Conservation (phyloP, 2,888 invertebrate species). For the Leucophora obtusa region DNA sequence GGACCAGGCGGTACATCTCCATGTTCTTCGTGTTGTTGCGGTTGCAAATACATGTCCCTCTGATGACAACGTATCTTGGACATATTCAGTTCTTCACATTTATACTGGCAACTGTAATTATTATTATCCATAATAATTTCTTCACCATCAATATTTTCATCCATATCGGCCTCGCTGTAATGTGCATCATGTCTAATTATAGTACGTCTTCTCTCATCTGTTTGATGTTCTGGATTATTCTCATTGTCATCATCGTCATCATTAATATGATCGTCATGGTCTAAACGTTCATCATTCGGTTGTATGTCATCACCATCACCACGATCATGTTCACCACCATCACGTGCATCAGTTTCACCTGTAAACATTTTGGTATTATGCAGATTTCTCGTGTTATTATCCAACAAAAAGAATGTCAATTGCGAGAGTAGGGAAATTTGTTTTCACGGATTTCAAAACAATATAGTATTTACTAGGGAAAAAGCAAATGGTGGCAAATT, state of each 20-base stretch:
- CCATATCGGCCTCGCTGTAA: slow-evolving; percentile 65
- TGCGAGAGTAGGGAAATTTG: slow-evolving; percentile 51
- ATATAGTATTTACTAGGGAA: slow-evolving; percentile 59
- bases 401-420: slow-evolving; percentile 63
- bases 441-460: slow-evolving; percentile 48
- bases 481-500: slow-evolving; percentile 58
- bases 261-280: slow-evolving; percentile 38
- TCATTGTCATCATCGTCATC: slow-evolving; percentile 64
- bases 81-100: slow-evolving; percentile 75
- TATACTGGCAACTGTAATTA: slow-evolving; percentile 74
- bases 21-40: slow-evolving; percentile 58
- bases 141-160: slow-evolving; percentile 52
- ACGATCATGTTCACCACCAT: slow-evolving; percentile 30
- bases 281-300: slow-evolving; percentile 10
- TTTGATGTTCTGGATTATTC: slow-evolving; percentile 56
- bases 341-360: slow-evolving; percentile 71
- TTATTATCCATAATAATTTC: slow-evolving; percentile 67
- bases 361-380: slow-evolving; percentile 77
- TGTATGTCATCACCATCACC: slow-evolving; percentile 10
- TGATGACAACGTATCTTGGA: slow-evolving; percentile 74
- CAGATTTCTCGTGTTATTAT: slow-evolving; percentile 67
- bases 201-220: slow-evolving; percentile 64
- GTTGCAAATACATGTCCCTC: slow-evolving; percentile 68
- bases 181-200: slow-evolving; percentile 68
- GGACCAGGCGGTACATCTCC: slow-evolving; percentile 64